phyloP scores from a whole-genome alignment of 2,113 vertebrate species.

The Sceloporus undulatus region DNA sequence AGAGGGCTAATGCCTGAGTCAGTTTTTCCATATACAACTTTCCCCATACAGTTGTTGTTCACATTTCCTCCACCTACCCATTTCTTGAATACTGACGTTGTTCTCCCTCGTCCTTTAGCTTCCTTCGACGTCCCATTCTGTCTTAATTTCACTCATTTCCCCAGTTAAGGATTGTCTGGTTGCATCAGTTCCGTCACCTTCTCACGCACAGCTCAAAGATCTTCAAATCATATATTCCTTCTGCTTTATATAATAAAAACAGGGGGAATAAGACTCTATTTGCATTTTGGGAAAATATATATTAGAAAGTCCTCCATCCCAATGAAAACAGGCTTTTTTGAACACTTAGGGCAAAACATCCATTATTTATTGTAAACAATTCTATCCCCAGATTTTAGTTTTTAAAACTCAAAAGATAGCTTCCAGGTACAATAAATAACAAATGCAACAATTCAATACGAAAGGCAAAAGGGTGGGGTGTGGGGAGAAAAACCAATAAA shows the following conservation, averaged over 20 bases:
- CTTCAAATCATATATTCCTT: slow-evolving; percentile 8
- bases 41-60: slow-evolving; percentile 60
- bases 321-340: neutral
- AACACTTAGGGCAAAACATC: neutral
- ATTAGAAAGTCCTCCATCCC: neutral
- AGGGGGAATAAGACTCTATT: neutral
- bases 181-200: neutral
- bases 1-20: slow-evolving; percentile 68
- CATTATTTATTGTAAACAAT: neutral
- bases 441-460: neutral
- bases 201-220: neutral
- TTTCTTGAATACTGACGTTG: slow-evolving; percentile 45
- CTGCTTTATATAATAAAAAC: neutral
- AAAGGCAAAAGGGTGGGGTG: neutral
- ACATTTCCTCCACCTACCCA: slow-evolving; percentile 50
- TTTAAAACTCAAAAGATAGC: neutral
- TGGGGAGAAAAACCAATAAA: neutral
- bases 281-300: neutral
- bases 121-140: slow-evolving; percentile 5
- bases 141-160: slow-evolving; percentile 45
- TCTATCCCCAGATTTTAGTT: neutral
- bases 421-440: neutral
- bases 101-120: neutral
- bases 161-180: neutral
- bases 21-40: slow-evolving; percentile 72